Conservation (phyloP, 2,888 invertebrate genomes). For the Epiblema foenella region DNA sequence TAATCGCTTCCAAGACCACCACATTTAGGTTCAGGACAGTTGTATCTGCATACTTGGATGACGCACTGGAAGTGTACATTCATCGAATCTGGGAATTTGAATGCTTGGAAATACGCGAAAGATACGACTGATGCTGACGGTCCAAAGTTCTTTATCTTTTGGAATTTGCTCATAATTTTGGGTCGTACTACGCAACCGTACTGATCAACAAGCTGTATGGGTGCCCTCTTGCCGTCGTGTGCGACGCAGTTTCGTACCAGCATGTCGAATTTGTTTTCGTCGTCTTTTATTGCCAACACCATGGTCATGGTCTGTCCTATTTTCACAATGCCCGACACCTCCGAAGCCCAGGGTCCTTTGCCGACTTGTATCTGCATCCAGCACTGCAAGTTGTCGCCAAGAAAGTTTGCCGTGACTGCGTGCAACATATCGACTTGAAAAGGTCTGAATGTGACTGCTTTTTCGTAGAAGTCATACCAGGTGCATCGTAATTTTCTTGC, state of each 20-base stretch:
- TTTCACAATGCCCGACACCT: slow-evolving; percentile 97
- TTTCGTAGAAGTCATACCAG: slow-evolving; percentile 98
- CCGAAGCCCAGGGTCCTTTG: slow-evolving; percentile 98
- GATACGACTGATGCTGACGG: slow-evolving; percentile 97
- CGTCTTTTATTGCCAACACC: slow-evolving; percentile 97
- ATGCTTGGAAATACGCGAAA: slow-evolving; percentile 98
- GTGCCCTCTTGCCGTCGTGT: slow-evolving; percentile 96
- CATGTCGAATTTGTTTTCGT: slow-evolving; percentile 98
- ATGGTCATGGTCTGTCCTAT: slow-evolving; percentile 99
- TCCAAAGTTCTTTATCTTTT: slow-evolving; percentile 97
- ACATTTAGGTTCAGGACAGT: slow-evolving; percentile 97
- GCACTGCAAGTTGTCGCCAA: slow-evolving; percentile 97
- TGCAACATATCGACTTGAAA: slow-evolving; percentile 98
- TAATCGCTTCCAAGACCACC: slow-evolving; percentile 88
- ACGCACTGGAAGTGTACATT: slow-evolving; percentile 99
- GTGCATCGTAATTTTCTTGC: slow-evolving; percentile 96
- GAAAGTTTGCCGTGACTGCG: slow-evolving; percentile 97
- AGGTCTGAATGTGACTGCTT: slow-evolving; percentile 96
- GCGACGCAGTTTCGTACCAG: slow-evolving; percentile 97
- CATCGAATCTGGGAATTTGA: slow-evolving; percentile 98
- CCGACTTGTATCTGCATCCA: slow-evolving; percentile 99
- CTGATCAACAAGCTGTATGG: slow-evolving; percentile 96
- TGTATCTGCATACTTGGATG: slow-evolving; percentile 96
- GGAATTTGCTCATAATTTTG: slow-evolving; percentile 98
- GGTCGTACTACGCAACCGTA: slow-evolving; percentile 97